phyloP scores from a whole-genome alignment of 2,888 invertebrate genomes.

The Perizoma affinitatum region DNA sequence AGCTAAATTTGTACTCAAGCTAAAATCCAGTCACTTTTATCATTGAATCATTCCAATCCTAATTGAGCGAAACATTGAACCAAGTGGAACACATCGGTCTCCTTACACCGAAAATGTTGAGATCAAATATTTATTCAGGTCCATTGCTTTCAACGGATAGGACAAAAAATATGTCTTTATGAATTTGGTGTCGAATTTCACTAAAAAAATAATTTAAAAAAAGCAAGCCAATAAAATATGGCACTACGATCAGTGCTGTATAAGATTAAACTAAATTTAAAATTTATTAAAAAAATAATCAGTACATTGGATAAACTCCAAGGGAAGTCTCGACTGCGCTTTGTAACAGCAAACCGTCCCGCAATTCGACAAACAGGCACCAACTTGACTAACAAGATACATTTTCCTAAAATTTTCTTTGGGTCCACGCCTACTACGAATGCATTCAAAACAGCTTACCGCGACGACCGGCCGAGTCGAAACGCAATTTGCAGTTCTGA shows the following conservation, averaged over 20 bases:
- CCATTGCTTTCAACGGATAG: conserved; percentile 62
- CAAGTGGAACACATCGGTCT: conserved; percentile 41
- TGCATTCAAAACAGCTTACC: conserved; percentile 38
- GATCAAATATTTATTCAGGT: conserved; percentile 73
- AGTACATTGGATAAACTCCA: conserved; percentile 80
- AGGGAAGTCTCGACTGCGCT: conserved; percentile 59
- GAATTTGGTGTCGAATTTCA: conserved; percentile 82
- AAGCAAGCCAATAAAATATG: conserved; percentile 80
- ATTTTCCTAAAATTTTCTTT: conserved; percentile 72
- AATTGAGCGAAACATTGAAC: conserved; percentile 52
- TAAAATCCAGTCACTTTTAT: conserved; percentile 57
- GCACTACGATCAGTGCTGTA: conserved; percentile 80
- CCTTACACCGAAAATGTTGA: conserved; percentile 64
- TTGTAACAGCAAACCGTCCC: conserved; percentile 55
- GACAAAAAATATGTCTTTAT: conserved; percentile 66
- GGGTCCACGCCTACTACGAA: conserved; percentile 52
- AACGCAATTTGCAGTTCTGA: conserved; percentile 33
- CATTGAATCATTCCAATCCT: conserved; percentile 32
- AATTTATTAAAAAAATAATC: conserved; percentile 74
- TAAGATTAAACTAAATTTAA: conserved; percentile 70
- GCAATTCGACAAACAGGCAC: conserved; percentile 74
- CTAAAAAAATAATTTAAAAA: conserved; percentile 71
- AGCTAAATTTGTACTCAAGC: conserved; percentile 69
- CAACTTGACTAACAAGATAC: conserved; percentile 75
- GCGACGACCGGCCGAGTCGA: conserved; percentile 12